phyloP scores from a whole-genome alignment of 2,888 invertebrate genomes.

The Trachelus tabidus region DNA sequence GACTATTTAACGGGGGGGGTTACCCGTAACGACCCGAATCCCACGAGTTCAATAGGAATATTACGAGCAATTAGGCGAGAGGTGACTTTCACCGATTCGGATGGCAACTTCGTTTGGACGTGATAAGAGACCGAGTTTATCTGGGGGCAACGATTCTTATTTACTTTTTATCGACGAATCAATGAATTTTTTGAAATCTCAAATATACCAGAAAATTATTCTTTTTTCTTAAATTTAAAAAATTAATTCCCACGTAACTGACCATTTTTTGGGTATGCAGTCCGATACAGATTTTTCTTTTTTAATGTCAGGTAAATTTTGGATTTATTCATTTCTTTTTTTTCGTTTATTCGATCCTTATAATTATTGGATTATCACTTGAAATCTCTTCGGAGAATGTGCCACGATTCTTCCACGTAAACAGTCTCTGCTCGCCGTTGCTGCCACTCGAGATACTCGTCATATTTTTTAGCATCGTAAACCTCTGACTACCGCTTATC shows the following conservation, averaged over 20 bases:
- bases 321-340: no score
- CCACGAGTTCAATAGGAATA: not conserved
- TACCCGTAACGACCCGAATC: slow-evolving; percentile 2
- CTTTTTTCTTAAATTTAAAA: not conserved
- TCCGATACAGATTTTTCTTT: not conserved
- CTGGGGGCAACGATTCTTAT: not conserved
- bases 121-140: not conserved
- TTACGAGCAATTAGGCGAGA: not conserved
- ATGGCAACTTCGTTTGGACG: not conserved
- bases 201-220: not conserved
- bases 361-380: not conserved
- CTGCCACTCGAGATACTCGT: not conserved
- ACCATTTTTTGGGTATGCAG: not conserved
- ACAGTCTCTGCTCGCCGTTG: no score
- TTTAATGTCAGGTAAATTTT: not conserved
- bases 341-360: not conserved
- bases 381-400: not conserved
- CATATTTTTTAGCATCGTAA: not conserved
- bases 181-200: not conserved
- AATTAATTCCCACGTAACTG: not conserved
- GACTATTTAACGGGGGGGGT: not conserved
- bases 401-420: not conserved
- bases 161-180: not conserved
- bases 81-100: not conserved
- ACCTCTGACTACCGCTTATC: not conserved